These are phyloP conservation scores for Drosophila lowei DNA, from an alignment of 1,140 invertebrate genomes.

Conservation along the genomic window DNA sequence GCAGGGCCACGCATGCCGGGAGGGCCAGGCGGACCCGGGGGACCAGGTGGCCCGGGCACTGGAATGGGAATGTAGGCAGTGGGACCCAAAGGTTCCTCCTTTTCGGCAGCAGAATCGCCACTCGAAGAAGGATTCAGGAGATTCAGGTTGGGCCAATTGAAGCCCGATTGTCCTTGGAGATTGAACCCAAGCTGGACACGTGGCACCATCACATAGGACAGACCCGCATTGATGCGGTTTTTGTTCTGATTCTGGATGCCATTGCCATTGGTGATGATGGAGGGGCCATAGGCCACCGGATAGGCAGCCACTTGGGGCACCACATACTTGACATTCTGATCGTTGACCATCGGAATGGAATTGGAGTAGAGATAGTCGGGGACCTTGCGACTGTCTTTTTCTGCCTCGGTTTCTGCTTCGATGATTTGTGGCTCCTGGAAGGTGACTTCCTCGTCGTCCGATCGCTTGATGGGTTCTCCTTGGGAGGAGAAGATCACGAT, in stretches of 20 bases:
- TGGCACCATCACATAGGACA: slow-evolving; percentile 54
- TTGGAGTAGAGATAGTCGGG: slow-evolving; percentile 76
- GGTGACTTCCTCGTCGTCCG: slow-evolving; percentile 28
- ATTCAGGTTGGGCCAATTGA: slow-evolving; percentile 45
- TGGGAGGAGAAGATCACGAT: slow-evolving; percentile 53
- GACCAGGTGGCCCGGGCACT: slow-evolving; percentile 61
- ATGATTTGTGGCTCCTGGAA: slow-evolving; percentile 64
- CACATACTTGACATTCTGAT: slow-evolving; percentile 69
- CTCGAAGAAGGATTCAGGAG: slow-evolving; percentile 20
- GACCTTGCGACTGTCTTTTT: slow-evolving; percentile 71
- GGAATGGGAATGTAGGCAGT: slow-evolving; percentile 53
- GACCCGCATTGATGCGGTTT: slow-evolving; percentile 19
- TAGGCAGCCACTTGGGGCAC: slow-evolving; percentile 57
- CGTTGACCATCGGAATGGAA: slow-evolving; percentile 70
- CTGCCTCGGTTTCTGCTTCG: slow-evolving; percentile 35
- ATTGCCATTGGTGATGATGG: slow-evolving; percentile 14
- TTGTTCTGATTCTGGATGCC: slow-evolving; percentile 3
- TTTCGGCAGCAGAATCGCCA: slow-evolving; percentile 29
- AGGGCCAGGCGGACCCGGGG: slow-evolving; percentile 60
- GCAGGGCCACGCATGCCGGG: slow-evolving; percentile 47
- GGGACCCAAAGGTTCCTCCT: slow-evolving; percentile 41
- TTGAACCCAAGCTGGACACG: slow-evolving; percentile 64
- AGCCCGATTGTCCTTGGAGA: slow-evolving; percentile 52
- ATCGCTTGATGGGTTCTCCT: slow-evolving; percentile 19
- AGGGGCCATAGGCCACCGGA: slow-evolving; percentile 58